Conservation (phyloP, 2,888 invertebrate species). For the Diachrysia chrysitis region DNA sequence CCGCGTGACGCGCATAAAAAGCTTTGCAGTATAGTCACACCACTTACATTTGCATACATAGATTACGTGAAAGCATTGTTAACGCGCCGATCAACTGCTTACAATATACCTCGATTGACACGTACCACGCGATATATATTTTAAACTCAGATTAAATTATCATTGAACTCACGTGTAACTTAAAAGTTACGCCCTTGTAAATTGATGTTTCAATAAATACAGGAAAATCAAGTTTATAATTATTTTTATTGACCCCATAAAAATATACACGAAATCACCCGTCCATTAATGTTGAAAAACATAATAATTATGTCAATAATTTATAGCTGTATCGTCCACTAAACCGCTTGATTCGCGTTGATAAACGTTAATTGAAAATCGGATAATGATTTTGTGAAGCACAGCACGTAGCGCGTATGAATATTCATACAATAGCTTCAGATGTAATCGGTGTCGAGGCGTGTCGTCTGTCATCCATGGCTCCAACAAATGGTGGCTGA, state of each 20-base stretch:
- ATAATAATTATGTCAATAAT: conserved; percentile 55
- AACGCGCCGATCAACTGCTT: conserved; percentile 60
- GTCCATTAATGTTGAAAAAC: conserved; percentile 51
- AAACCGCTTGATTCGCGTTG: conserved; percentile 37
- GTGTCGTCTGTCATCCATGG: conserved; percentile 63
- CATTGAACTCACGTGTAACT: conserved; percentile 8
- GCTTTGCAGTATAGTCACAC: conserved; percentile 83
- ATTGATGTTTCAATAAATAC: conserved; percentile 35
- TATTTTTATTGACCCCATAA: conserved; percentile 53
- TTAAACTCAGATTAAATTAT: conserved; percentile 21
- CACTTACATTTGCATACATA: conserved; percentile 83
- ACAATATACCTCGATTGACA: conserved; percentile 25
- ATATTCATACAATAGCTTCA: conserved; percentile 76
- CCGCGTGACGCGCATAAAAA: conserved; percentile 86
- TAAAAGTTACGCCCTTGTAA: conserved; percentile 26
- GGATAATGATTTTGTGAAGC: conserved; percentile 51
- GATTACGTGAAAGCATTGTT: conserved; percentile 82
- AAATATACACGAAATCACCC: conserved; percentile 50
- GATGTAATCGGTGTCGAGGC: conserved; percentile 75
- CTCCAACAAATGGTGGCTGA: conserved; percentile 60
- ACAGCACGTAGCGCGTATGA: conserved; percentile 69
- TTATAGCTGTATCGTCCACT: conserved; percentile 50
- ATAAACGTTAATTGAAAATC: conserved; percentile 41
- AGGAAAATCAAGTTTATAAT: conserved; percentile 54
- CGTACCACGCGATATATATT: conserved; percentile 31